Base-by-base conservation (phyloP, 2,888 invertebrate genomes). In the Entomobrya multifasciata region DNA sequence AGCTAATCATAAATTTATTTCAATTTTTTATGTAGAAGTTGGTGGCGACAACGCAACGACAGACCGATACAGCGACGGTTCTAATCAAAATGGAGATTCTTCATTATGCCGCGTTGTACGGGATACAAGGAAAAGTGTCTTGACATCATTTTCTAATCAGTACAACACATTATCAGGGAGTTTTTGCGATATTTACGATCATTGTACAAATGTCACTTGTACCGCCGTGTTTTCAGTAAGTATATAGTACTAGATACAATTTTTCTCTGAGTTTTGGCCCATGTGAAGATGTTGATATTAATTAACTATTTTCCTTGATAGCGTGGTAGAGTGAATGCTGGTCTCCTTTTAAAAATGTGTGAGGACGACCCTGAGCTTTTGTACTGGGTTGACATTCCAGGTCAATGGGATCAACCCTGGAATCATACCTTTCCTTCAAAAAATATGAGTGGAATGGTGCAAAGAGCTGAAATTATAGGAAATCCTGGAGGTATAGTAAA, bases 61-160 rank as follows among this genome's bases (percentile, higher is more conserved):
- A 6, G 65, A 20, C 11, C 57, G 60, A 22, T n/a, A 67, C 17
- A 52, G 27, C 10, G 81, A 72, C n/a, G 25, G 47, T 4, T 82
- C 82, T 1, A 82, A 82, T 60, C 13, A 13, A 8, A 82, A 82
- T 27, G 82, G 74, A 13, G 60, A 82, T 30, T 82, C 82, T 0
- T 82, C 82, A n/a, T 17, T 82, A 10, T 82, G 82, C 22, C 82
- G 82, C 44, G 74, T 82, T 13, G 57, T 82, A 41, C 27, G 82
- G 17, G 30, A 41, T 15, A 27, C 82, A 8, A 82, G 41, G 20
- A 72, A 60, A 20, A 25, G 17, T 17, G 57, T 82, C 3, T 20
- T 82, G 27, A 60, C 22, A n/a, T 60, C 72, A 0, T 57, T 82
- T 20, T 15, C 20, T 11, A 30, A 74, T 3, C 22, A 65, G 47